Conservation (phyloP, 2,888 invertebrate genomes). For the Serrognathus titanus region DNA sequence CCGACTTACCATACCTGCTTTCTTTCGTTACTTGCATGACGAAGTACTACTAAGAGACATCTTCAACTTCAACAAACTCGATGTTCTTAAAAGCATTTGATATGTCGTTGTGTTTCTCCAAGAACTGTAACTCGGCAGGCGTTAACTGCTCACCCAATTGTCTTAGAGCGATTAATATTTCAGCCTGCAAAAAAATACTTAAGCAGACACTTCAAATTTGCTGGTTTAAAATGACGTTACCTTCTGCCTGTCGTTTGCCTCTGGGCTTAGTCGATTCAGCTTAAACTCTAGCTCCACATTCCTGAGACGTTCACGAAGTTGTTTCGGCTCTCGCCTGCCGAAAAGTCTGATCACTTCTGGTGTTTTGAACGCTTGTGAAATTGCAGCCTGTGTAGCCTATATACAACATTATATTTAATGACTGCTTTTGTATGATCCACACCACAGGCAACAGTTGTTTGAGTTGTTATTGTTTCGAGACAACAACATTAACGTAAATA, state of each 20-base stretch:
- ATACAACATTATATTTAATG: not conserved
- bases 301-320: constrained; percentile 57
- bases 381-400: constrained; percentile 70
- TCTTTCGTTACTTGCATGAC: too few species aligned
- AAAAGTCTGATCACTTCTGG: constrained; percentile 72
- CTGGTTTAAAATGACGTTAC: constrained; percentile 26
- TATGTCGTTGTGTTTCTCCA: constrained; percentile 49
- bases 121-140: constrained; percentile 49
- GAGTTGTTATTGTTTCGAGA: too few species aligned
- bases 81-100: constrained; percentile 43
- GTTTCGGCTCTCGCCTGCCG: constrained; percentile 65
- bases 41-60: constrained; percentile 24
- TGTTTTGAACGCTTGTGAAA: constrained; percentile 70
- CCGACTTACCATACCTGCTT: too few species aligned
- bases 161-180: constrained; percentile 51
- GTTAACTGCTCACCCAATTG: constrained; percentile 54
- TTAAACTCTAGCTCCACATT: constrained; percentile 60
- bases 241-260: constrained; percentile 54
- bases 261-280: constrained; percentile 56
- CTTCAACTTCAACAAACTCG: constrained; percentile 50
- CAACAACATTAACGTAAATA: too few species aligned
- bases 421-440: too few species aligned
- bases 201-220: not conserved
- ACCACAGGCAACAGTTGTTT: too few species aligned
- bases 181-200: constrained; percentile 41